Percentiles rank a stretch among this genome's conserved stretches.
Evolutionary conservation across 2,797 vertebrate genomes (phyloP).

Genomic region (Ispidina picta): DNA sequence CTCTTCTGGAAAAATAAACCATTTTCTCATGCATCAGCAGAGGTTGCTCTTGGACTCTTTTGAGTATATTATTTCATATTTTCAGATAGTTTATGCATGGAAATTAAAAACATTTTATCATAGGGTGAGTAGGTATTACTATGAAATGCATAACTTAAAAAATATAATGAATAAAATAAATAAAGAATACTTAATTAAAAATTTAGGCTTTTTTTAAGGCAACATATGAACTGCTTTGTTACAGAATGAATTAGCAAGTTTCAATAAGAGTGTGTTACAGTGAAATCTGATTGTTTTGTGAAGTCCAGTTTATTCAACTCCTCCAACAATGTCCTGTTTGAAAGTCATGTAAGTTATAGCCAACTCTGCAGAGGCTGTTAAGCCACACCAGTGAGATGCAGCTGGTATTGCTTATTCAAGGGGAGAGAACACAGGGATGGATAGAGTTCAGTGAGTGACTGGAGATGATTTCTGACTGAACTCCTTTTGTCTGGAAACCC

Average conservation of each 20-base stretch:
- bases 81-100: neutral
- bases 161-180: neutral
- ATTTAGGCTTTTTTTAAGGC: neutral
- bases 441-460: neutral
- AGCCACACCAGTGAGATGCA: neutral
- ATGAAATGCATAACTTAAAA: neutral
- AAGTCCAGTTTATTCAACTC: neutral
- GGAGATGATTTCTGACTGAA: neutral
- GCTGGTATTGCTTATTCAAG: neutral
- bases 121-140: neutral
- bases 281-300: neutral
- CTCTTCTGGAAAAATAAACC: neutral
- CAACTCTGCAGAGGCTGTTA: neutral
- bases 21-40: slow-evolving; percentile 12
- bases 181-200: neutral
- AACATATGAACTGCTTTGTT: neutral
- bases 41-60: slow-evolving; percentile 33
- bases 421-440: neutral
- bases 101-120: neutral
- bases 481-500: neutral
- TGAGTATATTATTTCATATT: neutral
- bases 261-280: neutral
- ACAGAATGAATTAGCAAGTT: neutral
- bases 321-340: neutral
- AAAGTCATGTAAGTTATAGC: neutral